A percentile compares a stretch with the other conserved stretches of the same genome.
phyloP scores from a whole-genome alignment of 64 coral and sea anemone genomes.

The Astreopora myriophthalma region DNA sequence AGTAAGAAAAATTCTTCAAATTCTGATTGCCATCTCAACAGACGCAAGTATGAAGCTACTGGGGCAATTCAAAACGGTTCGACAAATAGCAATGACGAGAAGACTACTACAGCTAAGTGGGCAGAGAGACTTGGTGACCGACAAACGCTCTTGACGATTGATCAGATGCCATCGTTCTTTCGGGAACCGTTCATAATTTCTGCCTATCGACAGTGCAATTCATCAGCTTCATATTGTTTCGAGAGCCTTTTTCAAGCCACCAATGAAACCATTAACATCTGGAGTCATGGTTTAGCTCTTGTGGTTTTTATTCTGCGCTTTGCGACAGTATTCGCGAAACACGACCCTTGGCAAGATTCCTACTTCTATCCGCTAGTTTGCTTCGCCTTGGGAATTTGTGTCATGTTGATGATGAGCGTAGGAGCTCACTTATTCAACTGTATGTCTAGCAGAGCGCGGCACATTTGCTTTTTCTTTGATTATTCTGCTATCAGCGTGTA shows the following conservation, averaged over 20 bases:
- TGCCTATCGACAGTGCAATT: slow-evolving; percentile 64
- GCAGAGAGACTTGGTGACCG: not conserved
- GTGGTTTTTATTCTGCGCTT: slow-evolving; percentile 75
- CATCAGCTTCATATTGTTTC: slow-evolving; percentile 28
- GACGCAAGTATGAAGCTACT: not conserved
- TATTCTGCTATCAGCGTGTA: slow-evolving; percentile 79
- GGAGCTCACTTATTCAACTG: slow-evolving; percentile 77
- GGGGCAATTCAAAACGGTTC: not conserved
- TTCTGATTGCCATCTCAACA: not conserved
- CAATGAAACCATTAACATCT: slow-evolving; percentile 88
- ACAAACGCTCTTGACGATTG: not conserved
- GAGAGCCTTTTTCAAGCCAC: slow-evolving; percentile 63
- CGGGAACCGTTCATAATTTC: slow-evolving; percentile 65
- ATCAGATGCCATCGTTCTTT: slow-evolving; percentile 54
- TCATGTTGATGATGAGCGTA: slow-evolving; percentile 68
- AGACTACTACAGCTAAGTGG: not conserved
- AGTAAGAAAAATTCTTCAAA: not conserved
- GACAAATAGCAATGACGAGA: not conserved
- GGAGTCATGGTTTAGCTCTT: slow-evolving; percentile 84
- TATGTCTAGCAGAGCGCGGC: slow-evolving; percentile 60
- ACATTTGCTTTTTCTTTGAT: slow-evolving; percentile 87
- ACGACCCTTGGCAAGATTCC: slow-evolving; percentile 5
- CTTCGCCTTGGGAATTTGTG: slow-evolving; percentile 65
- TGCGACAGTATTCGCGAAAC: slow-evolving; percentile 52
- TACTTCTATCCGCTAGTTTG: slow-evolving; percentile 67